These are phyloP conservation scores for Limnephilus lunatus DNA, from an alignment of 2,888 invertebrate species.

Conservation along the genomic window DNA sequence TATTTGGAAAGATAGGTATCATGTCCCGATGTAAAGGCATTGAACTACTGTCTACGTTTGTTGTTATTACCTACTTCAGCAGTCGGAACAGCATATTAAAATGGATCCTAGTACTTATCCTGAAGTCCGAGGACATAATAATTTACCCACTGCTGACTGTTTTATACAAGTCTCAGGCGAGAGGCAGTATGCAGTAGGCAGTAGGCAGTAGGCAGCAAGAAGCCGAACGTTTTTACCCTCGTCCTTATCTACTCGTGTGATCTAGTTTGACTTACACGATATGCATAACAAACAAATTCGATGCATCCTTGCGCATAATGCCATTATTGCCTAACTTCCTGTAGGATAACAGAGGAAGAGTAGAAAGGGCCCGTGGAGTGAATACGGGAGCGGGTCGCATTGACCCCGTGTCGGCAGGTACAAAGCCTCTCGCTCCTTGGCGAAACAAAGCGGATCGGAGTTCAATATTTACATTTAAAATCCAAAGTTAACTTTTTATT, in stretches of 20 bases:
- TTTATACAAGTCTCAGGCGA: neutral
- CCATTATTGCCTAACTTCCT: constrained; percentile 55
- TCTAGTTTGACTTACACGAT: constrained; percentile 57
- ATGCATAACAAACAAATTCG: constrained; percentile 63
- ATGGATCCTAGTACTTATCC: neutral
- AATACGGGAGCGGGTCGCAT: constrained; percentile 27
- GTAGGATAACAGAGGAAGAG: constrained; percentile 26
- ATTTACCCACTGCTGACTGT: neutral
- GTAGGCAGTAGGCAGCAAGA: neutral
- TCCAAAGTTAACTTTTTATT: constrained; percentile 62
- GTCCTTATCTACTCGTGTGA: constrained; percentile 57
- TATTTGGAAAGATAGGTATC: neutral
- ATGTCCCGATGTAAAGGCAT: neutral
- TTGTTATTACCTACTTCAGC: neutral
- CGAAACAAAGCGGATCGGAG: constrained; percentile 65
- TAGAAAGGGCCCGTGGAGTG: constrained; percentile 22
- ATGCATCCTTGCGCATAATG: constrained; percentile 55
- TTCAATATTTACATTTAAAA: constrained; percentile 66
- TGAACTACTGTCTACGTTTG: neutral
- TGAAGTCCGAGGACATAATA: neutral
- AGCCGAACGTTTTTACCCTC: constrained; percentile 41
- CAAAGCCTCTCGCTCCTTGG: constrained; percentile 54
- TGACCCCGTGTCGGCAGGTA: constrained; percentile 55
- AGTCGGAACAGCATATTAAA: neutral
- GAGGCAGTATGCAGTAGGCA: neutral